Conservation (phyloP, 2,113 vertebrate species). For the Mola mola region DNA sequence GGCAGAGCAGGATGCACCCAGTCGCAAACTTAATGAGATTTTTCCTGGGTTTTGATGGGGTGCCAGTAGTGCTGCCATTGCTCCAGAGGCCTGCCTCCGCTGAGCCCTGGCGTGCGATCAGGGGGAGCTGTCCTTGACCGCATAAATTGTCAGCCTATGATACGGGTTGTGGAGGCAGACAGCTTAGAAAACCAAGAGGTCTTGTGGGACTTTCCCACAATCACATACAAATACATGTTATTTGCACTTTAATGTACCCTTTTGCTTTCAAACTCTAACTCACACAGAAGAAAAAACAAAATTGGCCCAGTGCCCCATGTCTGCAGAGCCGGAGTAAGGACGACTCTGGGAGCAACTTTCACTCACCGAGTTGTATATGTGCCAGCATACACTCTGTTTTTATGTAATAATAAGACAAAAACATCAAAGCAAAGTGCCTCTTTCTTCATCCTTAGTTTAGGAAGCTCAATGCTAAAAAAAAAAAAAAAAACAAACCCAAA, state of each 20-base stretch:
- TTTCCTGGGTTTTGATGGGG: conserved; percentile 83
- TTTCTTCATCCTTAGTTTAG: too few relatives aligned
- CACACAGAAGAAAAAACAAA: neutral
- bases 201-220: conserved; percentile 82
- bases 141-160: conserved; percentile 86
- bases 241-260: conserved; percentile 66
- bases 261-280: conserved; percentile 48
- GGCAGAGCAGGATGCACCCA: conserved; percentile 57
- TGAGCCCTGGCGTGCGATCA: conserved; percentile 87
- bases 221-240: conserved; percentile 68
- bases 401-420: too few relatives aligned
- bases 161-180: conserved; percentile 81
- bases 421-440: too few relatives aligned
- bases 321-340: conserved; percentile 33
- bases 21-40: conserved; percentile 74
- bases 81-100: conserved; percentile 82
- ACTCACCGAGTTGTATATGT: conserved; percentile 17
- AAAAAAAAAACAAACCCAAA: too few relatives aligned
- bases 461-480: too few relatives aligned
- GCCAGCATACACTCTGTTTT: conserved; percentile 13
- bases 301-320: conserved; percentile 45
- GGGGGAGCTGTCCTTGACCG: conserved; percentile 85
- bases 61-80: conserved; percentile 83
- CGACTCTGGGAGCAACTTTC: conserved; percentile 38
- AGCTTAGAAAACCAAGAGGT: conserved; percentile 76